These are phyloP conservation scores for Leiothrix lutea DNA, from an alignment of 2,113 vertebrate species.

Conservation along the genomic window DNA sequence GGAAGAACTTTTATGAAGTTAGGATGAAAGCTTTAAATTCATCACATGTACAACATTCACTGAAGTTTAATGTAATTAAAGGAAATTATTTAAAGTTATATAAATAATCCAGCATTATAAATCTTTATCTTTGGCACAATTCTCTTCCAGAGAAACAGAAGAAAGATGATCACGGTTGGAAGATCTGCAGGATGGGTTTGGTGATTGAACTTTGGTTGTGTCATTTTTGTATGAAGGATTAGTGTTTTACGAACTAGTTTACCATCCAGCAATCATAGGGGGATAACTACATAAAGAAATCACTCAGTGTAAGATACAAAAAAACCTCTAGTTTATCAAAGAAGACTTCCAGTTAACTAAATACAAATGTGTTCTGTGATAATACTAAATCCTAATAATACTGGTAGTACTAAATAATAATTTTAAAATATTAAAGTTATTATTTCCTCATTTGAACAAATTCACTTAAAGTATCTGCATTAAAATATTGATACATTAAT, in stretches of 20 bases:
- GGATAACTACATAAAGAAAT: background rate
- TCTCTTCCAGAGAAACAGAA: background rate
- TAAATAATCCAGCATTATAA: background rate
- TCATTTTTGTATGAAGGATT: background rate
- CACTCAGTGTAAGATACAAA: background rate
- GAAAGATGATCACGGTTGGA: accelerated
- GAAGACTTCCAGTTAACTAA: background rate
- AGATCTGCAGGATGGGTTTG: background rate
- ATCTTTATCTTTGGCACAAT: background rate
- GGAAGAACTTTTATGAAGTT: slow-evolving; percentile 36
- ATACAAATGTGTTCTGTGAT: background rate
- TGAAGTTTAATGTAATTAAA: slow-evolving; percentile 12
- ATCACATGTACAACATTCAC: background rate
- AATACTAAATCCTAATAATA: background rate
- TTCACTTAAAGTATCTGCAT: background rate
- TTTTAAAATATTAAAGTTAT: background rate
- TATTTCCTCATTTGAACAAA: background rate
- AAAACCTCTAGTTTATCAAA: background rate
- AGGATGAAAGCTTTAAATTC: slow-evolving; percentile 39
- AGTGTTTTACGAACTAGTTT: background rate
- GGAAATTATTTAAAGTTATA: slow-evolving; percentile 32
- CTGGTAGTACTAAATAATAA: background rate
- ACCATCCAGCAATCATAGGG: background rate
- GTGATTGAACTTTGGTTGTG: background rate
- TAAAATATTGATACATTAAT: background rate